phyloP scores from a whole-genome alignment of 1,140 invertebrate species.

The Ctenoplectra terminalis region DNA sequence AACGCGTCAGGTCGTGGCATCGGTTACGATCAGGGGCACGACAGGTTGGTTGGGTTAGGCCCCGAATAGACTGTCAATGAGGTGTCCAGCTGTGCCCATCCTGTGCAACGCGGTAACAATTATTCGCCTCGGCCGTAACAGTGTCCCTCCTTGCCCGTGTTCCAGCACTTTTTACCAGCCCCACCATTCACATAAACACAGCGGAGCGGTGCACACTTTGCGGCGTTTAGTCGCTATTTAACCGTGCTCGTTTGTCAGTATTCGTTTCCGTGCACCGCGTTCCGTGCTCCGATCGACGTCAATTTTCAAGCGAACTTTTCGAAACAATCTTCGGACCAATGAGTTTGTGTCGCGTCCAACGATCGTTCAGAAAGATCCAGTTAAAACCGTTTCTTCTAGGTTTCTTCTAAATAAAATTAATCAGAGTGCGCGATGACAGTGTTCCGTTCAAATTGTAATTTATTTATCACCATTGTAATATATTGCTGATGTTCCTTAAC shows the following conservation, averaged over 20 bases:
- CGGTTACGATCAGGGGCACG: constrained; percentile 36
- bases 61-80: constrained; percentile 68
- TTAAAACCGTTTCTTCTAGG: no score
- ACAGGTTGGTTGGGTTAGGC: constrained; percentile 40
- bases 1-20: background rate
- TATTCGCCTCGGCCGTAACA: constrained; percentile 65
- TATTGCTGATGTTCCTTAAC: no score
- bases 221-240: constrained; percentile 65
- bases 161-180: constrained; percentile 70
- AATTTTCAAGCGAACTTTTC: no score
- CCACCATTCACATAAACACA: constrained; percentile 70
- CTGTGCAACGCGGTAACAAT: constrained; percentile 74
- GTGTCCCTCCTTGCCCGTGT: constrained; percentile 42
- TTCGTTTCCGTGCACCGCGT: constrained; percentile 12
- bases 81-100: constrained; percentile 77
- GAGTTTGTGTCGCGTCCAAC: no score
- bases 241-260: constrained; percentile 37
- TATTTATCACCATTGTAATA: no score
- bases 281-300: no score
- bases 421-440: no score
- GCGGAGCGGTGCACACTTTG: constrained; percentile 53
- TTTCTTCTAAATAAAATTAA: no score
- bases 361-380: no score
- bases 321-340: no score
- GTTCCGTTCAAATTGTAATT: no score